Base-by-base conservation (phyloP, 37 sponge, comb jelly and placozoan genomes). In the Mnemiopsis leidyi region DNA sequence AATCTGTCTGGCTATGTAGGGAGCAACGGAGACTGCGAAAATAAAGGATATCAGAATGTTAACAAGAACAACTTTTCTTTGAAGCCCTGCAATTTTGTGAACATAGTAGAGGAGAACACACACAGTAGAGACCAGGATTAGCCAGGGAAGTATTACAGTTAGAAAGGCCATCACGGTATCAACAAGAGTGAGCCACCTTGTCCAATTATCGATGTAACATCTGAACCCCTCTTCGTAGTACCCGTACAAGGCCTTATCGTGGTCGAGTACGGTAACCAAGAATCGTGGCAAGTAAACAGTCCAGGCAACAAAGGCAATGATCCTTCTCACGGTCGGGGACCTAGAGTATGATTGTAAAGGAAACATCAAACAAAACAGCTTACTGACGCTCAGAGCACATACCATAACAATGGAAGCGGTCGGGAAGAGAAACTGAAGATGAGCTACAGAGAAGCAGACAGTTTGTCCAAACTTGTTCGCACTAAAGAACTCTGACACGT, bases 341-440 rank as follows among this genome's bases (percentile, higher is more conserved):
- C 73, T 25, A 5, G 73, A 29, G 23, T 29, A 3, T 3, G 73
- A 25, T 3, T 30, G 73, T 18, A 71, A 30, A 3, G 73, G 73
- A 30, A 71, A 71, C 73, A 71, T 25, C 29, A 25, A 71, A 18
- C 73, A 71, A 18, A 23, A 3, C 73, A 71, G 73, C 25, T 71
- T 71, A 18, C 73, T 71, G 73, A 71, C 25, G 73, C 73, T 71
- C 73, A 71, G 73, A 25, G 73, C 16, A 30, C 73, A 71, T 5
- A 71, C 26, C 73, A 71, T 25, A 5, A 18, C 25, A 7, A 30
- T 71, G 7, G 26, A 29, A 3, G 73, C 73, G 7, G 73, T 71
- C 21, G 16, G 29, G 23, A 71, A 29, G 29, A 25, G 26, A 30
- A 71, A 71, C 73, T 71, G 73, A 30, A 71, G 26, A 18, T 71